Evolutionary conservation across 2,113 vertebrate species (phyloP).

Genomic region (Chloropsis cyanopogon): DNA sequence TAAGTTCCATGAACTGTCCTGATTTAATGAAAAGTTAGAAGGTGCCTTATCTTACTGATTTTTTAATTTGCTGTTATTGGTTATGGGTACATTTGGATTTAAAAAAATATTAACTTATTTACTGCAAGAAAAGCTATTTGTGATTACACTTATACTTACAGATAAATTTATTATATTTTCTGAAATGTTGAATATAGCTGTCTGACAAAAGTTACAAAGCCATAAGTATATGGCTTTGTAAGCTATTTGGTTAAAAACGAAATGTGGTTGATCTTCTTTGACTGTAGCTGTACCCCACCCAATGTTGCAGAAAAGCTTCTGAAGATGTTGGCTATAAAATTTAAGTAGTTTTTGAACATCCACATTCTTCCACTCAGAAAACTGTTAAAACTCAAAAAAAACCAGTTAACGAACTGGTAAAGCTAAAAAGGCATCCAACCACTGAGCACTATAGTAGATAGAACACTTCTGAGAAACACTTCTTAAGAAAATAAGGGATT

Average conservation of each 20-base stretch:
- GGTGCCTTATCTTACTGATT: neutral
- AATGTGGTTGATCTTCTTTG: neutral
- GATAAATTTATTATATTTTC: neutral
- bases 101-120: neutral
- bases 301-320: neutral
- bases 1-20: neutral
- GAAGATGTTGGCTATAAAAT: neutral
- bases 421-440: neutral
- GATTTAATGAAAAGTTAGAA: neutral
- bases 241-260: neutral
- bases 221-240: neutral
- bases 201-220: neutral
- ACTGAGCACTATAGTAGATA: neutral
- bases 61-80: neutral
- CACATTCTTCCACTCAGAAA: neutral
- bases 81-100: neutral
- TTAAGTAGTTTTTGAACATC: neutral
- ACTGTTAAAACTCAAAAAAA: neutral
- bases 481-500: neutral
- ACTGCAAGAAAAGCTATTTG: neutral
- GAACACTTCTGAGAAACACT: neutral
- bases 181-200: neutral
- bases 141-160: neutral
- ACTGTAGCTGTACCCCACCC: neutral
- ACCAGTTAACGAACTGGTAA: neutral